These are phyloP conservation scores for Rachycentron canadum DNA, from an alignment of 2,797 vertebrate species.

Conservation along the genomic window DNA sequence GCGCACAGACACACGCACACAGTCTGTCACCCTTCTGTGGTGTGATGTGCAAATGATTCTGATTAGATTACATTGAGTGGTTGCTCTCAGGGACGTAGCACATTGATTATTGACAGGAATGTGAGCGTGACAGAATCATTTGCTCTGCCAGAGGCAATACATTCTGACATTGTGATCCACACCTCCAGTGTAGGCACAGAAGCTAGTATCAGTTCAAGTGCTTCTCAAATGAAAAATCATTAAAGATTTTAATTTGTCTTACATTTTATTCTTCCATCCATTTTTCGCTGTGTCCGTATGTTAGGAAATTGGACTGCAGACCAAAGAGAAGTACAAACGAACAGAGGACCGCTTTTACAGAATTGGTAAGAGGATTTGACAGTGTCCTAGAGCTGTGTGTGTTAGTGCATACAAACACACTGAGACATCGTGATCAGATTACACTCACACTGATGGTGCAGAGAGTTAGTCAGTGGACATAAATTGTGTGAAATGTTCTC, in stretches of 20 bases:
- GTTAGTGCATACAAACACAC: background rate
- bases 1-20: background rate
- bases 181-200: background rate
- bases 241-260: constrained; percentile 4
- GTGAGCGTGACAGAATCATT: constrained; percentile 56
- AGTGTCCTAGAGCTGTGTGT: background rate
- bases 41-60: constrained; percentile 53
- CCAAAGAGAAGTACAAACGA: constrained; percentile 93
- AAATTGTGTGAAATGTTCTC: constrained; percentile 12
- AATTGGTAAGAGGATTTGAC: constrained; percentile 87
- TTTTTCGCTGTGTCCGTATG: constrained; percentile 29
- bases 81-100: constrained; percentile 44
- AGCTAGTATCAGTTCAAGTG: constrained; percentile 13
- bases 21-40: constrained; percentile 37
- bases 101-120: constrained; percentile 75
- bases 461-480: background rate
- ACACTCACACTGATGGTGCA: constrained; percentile 4
- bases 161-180: constrained; percentile 30
- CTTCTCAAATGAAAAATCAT: constrained; percentile 14
- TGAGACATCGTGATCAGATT: constrained; percentile 20
- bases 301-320: constrained; percentile 85
- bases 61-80: constrained; percentile 64
- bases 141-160: constrained; percentile 38
- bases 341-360: constrained; percentile 95
- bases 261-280: background rate